Percentiles rank a stretch among this genome's conserved stretches.
Evolutionary conservation across 2,888 invertebrate genomes (phyloP).

Genomic region (Eugnorisma glareosa): DNA sequence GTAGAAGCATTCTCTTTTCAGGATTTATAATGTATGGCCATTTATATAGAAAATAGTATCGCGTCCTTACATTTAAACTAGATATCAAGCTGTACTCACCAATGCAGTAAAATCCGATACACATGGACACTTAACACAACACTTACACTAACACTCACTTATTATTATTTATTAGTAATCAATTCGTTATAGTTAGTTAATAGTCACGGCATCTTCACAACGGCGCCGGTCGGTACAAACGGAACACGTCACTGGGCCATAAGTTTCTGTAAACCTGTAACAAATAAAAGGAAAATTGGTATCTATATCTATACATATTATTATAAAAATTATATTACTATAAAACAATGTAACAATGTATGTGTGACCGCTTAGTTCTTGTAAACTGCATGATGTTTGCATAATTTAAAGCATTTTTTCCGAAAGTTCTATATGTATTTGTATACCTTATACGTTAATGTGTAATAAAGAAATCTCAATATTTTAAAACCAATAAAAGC

Average conservation of each 20-base stretch:
- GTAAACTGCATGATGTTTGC: not conserved
- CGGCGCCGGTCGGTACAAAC: slow-evolving; percentile 46
- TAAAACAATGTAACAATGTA: not conserved
- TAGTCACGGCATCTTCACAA: slow-evolving; percentile 59
- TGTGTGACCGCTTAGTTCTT: not conserved
- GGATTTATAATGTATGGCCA: not conserved
- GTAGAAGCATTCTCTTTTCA: not conserved
- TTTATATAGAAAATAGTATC: not conserved
- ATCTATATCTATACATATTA: not conserved
- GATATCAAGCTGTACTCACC: slow-evolving; percentile 56
- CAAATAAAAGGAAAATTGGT: slow-evolving; percentile 37
- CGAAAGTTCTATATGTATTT: not conserved
- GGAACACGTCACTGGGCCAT: slow-evolving; percentile 63
- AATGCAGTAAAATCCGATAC: slow-evolving; percentile 52
- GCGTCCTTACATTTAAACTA: not conserved
- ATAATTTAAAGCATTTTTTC: not conserved
- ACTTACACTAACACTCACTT: slow-evolving; percentile 66
- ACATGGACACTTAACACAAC: slow-evolving; percentile 64
- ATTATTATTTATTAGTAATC: slow-evolving; percentile 58
- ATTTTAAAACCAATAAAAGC: not conserved
- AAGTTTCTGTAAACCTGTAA: slow-evolving; percentile 70
- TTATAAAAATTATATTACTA: not conserved
- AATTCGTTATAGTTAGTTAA: slow-evolving; percentile 62
- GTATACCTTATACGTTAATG: not conserved
- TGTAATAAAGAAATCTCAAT: not conserved